Percentiles rank a stretch among this genome's conserved stretches.
Conservation (phyloP, 2,888 invertebrate species). For the Zelleria hepariella region DNA sequence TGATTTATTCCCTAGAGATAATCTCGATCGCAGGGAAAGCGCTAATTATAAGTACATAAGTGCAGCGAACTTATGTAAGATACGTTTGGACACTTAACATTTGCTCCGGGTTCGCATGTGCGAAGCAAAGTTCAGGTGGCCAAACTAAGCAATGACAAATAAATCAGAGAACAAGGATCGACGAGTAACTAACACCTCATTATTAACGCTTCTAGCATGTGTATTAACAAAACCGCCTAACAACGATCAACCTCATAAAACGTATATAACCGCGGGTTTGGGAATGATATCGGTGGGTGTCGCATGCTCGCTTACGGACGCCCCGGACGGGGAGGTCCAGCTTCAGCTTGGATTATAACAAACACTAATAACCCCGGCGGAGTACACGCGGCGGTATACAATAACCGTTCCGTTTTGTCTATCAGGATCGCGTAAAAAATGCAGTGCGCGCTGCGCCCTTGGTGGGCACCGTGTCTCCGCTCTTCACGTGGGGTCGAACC, state of each 20-base stretch:
- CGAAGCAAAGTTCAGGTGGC: background rate
- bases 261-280: background rate
- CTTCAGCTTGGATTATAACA: background rate
- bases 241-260: slow-evolving; percentile 10
- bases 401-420: slow-evolving; percentile 9
- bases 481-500: slow-evolving; percentile 62
- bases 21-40: background rate
- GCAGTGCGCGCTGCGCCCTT: slow-evolving; percentile 64
- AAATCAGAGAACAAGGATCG: slow-evolving; percentile 40
- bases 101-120: background rate
- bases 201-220: slow-evolving; percentile 58
- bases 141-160: background rate
- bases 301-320: background rate
- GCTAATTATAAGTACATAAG: background rate
- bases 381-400: slow-evolving; percentile 9
- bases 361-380: slow-evolving; percentile 9
- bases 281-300: background rate
- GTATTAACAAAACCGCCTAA: slow-evolving; percentile 25
- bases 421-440: slow-evolving; percentile 49
- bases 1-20: background rate
- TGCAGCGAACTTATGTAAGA: background rate
- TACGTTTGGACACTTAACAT: background rate
- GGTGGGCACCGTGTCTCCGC: slow-evolving; percentile 64
- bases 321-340: background rate
- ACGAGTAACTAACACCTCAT: slow-evolving; percentile 52